Evolutionary conservation across 2,888 invertebrate species (phyloP).

Genomic region (Hemistola chrysoprasaria): DNA sequence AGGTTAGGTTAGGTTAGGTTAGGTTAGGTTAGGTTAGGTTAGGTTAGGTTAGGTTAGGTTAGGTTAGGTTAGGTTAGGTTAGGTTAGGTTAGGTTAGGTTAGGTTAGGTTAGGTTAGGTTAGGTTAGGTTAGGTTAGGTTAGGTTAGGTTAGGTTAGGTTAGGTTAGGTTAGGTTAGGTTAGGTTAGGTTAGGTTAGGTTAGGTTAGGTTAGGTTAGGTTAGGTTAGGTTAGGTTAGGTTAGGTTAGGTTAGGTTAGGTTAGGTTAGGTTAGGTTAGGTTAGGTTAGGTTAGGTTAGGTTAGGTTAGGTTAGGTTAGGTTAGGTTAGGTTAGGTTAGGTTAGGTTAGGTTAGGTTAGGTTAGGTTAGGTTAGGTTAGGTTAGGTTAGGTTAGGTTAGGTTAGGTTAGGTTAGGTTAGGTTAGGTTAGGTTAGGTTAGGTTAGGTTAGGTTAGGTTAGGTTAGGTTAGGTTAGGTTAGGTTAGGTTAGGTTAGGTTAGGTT

Average conservation of each 20-base stretch:
- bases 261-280: too few species aligned
- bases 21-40: not conserved
- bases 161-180: too few species aligned
- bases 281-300: conserved; percentile 5
- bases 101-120: too few species aligned
- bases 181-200: too few species aligned
- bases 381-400: conserved; percentile 5
- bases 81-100: too few species aligned
- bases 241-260: conserved; percentile 8
- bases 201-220: too few species aligned
- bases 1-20: conserved; percentile 3
- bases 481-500: conserved; percentile 10
- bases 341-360: conserved; percentile 4
- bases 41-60: too few species aligned
- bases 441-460: conserved; percentile 9
- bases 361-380: too few species aligned
- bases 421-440: too few species aligned
- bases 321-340: conserved; percentile 4
- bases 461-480: conserved; percentile 9
- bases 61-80: too few species aligned
- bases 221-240: too few species aligned
- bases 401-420: conserved; percentile 8
- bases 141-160: conserved; percentile 8
- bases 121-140: conserved; percentile 4
- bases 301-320: conserved; percentile 4